Percentiles rank a stretch among this genome's conserved stretches.
phyloP scores from a whole-genome alignment of 2,113 vertebrate species.

The Anhinga rufa region DNA sequence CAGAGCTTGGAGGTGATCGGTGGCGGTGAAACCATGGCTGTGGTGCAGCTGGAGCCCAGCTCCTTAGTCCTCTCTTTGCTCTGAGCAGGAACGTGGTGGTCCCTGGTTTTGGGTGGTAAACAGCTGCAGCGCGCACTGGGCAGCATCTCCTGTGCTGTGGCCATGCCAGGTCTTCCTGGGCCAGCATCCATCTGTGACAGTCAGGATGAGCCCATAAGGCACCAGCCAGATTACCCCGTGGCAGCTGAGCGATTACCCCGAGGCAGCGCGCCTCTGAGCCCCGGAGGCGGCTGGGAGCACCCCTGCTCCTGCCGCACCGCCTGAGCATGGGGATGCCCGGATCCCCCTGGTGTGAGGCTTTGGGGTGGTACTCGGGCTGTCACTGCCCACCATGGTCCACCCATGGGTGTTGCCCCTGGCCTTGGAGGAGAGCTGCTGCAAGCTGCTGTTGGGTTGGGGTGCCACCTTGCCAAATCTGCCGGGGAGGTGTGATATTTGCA shows the following conservation, averaged over 20 bases:
- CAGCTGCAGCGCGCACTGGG: background rate
- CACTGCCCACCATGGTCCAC: background rate
- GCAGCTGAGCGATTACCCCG: background rate
- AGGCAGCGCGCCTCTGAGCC: background rate
- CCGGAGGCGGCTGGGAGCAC: background rate
- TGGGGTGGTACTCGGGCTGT: background rate
- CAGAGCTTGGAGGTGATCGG: background rate
- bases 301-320: background rate
- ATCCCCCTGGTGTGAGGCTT: background rate
- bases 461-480: background rate
- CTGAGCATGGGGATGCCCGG: accelerated
- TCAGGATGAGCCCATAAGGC: background rate
- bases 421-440: background rate
- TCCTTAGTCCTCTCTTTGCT: background rate
- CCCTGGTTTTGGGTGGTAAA: background rate
- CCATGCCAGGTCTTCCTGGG: accelerated
- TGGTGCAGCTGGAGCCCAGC: background rate
- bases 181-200: too few species aligned
- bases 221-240: accelerated
- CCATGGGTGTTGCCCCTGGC: background rate
- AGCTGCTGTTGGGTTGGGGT: background rate
- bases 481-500: too few species aligned
- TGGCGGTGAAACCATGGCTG: background rate
- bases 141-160: background rate
- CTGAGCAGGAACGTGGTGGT: background rate